Evolutionary conservation across 2,888 invertebrate genomes (phyloP).

Genomic region (Drosophila villosipedis): DNA sequence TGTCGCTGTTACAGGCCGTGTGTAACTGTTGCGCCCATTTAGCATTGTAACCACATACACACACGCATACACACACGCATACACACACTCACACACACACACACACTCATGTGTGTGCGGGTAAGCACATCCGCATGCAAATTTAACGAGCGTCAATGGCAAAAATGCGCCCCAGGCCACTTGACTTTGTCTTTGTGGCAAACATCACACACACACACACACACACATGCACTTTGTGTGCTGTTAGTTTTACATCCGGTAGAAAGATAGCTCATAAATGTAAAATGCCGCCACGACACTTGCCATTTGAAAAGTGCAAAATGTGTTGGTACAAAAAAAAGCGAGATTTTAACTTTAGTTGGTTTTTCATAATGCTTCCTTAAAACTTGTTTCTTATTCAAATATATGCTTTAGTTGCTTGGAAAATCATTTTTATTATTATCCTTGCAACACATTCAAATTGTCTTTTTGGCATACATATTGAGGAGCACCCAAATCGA

Average conservation of each 20-base stretch:
- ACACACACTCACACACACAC: background rate
- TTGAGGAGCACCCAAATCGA: too few relatives aligned
- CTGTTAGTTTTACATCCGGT: constrained; percentile 65
- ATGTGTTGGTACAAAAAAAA: constrained; percentile 15
- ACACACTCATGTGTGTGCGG: constrained; percentile 3
- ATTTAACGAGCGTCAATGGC: constrained; percentile 80
- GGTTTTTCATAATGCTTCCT: constrained; percentile 2
- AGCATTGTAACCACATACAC: constrained; percentile 27
- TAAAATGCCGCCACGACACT: constrained; percentile 54
- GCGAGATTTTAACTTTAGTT: constrained; percentile 22
- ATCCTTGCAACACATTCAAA: background rate
- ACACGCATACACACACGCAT: constrained; percentile 5
- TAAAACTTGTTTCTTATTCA: background rate
- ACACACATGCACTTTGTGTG: constrained; percentile 33
- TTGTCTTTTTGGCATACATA: too few relatives aligned
- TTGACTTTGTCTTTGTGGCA: constrained; percentile 70
- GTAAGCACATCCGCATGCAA: constrained; percentile 67
- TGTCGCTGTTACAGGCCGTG: constrained; percentile 23
- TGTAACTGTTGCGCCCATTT: constrained; percentile 61
- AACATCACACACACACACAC: constrained; percentile 23
- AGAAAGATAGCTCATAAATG: constrained; percentile 57
- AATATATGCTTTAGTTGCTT: background rate
- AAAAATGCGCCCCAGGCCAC: constrained; percentile 70
- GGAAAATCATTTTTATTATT: background rate
- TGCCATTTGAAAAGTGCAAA: constrained; percentile 53